Evolutionary conservation across 2,797 vertebrate species (phyloP).

Genomic region (Gouania willdenowi): DNA sequence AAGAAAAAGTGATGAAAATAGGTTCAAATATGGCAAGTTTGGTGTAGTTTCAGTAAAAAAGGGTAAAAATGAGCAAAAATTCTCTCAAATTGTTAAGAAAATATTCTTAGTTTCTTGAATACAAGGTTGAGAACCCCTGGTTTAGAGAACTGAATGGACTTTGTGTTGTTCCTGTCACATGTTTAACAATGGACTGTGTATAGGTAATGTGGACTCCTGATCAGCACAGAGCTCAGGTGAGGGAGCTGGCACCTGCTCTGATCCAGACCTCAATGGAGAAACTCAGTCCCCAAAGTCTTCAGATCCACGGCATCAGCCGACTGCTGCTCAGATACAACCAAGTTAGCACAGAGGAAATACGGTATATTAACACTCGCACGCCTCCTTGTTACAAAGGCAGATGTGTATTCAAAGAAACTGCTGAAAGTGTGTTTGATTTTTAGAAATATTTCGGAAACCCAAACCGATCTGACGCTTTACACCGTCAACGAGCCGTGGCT

Average conservation of each 20-base stretch:
- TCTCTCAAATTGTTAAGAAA: no score
- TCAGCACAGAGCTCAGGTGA: slow-evolving; percentile 76
- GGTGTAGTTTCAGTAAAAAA: no score
- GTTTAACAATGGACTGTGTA: no score
- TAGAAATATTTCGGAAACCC: slow-evolving; percentile 80
- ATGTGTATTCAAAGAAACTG: not conserved
- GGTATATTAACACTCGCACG: slow-evolving; percentile 55
- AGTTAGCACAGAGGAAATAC: slow-evolving; percentile 80
- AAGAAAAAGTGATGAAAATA: no score
- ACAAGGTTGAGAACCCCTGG: no score
- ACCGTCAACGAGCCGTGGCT: slow-evolving; percentile 92
- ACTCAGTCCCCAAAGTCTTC: slow-evolving; percentile 60
- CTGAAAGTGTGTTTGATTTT: slow-evolving; percentile 8
- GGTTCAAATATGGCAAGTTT: no score
- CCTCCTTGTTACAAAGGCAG: not conserved
- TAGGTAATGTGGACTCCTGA: slow-evolving; percentile 92
- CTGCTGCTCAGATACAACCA: slow-evolving; percentile 90
- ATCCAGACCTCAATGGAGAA: slow-evolving; percentile 85
- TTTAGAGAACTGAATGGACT: no score
- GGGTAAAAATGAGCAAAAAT: no score
- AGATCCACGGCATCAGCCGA: slow-evolving; percentile 74
- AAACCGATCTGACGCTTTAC: slow-evolving; percentile 87
- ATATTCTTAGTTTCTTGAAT: no score
- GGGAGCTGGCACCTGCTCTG: slow-evolving; percentile 79
- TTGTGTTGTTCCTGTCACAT: no score